Conservation (phyloP, 2,888 invertebrate species). For the Ceramica pisi region DNA sequence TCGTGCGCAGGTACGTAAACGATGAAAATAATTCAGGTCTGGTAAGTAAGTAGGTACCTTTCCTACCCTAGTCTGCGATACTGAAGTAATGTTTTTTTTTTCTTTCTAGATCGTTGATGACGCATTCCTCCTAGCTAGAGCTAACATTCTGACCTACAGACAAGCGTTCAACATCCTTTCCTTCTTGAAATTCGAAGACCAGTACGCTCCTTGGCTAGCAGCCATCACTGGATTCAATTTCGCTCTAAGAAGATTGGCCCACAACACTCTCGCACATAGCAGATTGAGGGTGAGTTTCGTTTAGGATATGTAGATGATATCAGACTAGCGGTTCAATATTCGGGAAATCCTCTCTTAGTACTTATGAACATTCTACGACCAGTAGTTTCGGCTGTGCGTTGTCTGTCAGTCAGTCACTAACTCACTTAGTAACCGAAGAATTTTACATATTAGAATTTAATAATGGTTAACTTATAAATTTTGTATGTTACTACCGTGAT, state of each 20-base stretch:
- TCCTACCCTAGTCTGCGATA: too few relatives aligned
- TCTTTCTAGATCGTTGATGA: slow-evolving; percentile 91
- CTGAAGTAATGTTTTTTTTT: background rate
- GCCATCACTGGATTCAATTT: slow-evolving; percentile 90
- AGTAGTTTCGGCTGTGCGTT: too few relatives aligned
- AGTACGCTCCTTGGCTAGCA: slow-evolving; percentile 93
- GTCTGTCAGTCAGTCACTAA: too few relatives aligned
- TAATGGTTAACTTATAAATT: background rate
- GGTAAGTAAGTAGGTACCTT: too few relatives aligned
- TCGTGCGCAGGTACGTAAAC: slow-evolving; percentile 91
- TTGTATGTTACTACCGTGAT: background rate
- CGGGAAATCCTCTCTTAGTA: too few relatives aligned
- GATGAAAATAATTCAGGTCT: too few relatives aligned
- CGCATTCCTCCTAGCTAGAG: slow-evolving; percentile 90
- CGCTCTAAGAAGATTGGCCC: slow-evolving; percentile 83
- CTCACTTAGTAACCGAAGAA: too few relatives aligned
- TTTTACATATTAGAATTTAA: too few relatives aligned
- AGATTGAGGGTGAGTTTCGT: slow-evolving; percentile 74
- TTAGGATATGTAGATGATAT: too few relatives aligned
- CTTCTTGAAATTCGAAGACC: slow-evolving; percentile 91
- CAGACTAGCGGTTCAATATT: too few relatives aligned
- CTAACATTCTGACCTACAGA: slow-evolving; percentile 86
- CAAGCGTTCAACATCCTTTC: slow-evolving; percentile 90
- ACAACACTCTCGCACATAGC: slow-evolving; percentile 71
- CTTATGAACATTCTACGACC: too few relatives aligned